Percentiles rank a stretch among this genome's conserved stretches.
phyloP scores from a whole-genome alignment of 2,888 invertebrate species.

The Chrysina gloriosa region DNA sequence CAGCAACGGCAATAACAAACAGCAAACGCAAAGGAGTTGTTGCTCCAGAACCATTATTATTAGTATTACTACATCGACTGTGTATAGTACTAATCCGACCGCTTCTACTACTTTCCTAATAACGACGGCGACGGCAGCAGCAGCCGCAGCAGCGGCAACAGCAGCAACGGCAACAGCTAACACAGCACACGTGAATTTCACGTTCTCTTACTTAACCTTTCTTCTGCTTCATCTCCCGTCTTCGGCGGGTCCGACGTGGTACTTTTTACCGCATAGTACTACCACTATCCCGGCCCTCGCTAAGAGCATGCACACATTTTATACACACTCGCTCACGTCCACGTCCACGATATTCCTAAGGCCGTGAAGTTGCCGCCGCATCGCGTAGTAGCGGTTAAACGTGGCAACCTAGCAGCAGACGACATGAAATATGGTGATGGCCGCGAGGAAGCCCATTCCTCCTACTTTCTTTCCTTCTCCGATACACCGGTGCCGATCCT shows the following conservation, averaged over 20 bases:
- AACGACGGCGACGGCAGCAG: background rate
- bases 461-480: conserved; percentile 54
- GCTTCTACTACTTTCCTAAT: conserved; percentile 1
- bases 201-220: conserved; percentile 25
- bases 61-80: conserved; percentile 11
- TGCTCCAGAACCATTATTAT: conserved; percentile 10
- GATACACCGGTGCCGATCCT: conserved; percentile 39
- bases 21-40: background rate
- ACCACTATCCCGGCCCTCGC: too few relatives aligned
- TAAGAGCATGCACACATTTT: too few relatives aligned
- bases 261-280: background rate
- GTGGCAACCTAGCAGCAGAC: conserved; percentile 61
- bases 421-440: conserved; percentile 63
- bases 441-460: conserved; percentile 62
- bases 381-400: conserved; percentile 51
- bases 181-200: conserved; percentile 10
- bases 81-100: background rate
- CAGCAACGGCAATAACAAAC: background rate
- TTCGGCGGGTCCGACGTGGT: background rate
- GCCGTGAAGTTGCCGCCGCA: conserved; percentile 35
- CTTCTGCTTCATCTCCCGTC: conserved; percentile 2
- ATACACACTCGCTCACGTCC: too few relatives aligned
- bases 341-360: conserved; percentile 3
- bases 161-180: background rate
- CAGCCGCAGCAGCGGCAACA: background rate